These are phyloP conservation scores for Oreocharis arfaki DNA, from an alignment of 2,113 vertebrate species.

Conservation along the genomic window DNA sequence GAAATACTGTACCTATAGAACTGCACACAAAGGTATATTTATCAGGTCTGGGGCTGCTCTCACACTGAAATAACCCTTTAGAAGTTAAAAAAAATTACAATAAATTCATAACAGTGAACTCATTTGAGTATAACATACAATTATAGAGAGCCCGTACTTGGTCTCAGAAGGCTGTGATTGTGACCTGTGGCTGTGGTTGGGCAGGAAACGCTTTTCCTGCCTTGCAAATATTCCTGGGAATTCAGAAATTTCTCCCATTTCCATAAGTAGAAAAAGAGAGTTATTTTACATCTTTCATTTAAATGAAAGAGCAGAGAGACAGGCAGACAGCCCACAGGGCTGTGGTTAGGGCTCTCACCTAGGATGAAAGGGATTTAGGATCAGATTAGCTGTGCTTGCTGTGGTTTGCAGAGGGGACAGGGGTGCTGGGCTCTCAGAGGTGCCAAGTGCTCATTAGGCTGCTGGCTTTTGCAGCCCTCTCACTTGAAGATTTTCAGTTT, in stretches of 20 bases:
- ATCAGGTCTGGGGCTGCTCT: background rate
- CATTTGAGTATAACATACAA: background rate
- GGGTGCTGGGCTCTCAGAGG: background rate
- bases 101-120: background rate
- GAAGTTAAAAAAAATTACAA: background rate
- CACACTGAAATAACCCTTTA: slow-evolving; percentile 5
- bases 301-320: background rate
- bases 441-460: background rate
- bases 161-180: background rate
- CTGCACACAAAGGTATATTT: background rate
- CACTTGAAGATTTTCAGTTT: background rate
- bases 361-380: slow-evolving; percentile 8
- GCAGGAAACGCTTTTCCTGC: background rate
- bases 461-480: background rate
- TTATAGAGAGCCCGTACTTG: background rate
- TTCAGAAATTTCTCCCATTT: slow-evolving; percentile 34
- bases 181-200: background rate
- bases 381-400: slow-evolving; percentile 8
- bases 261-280: slow-evolving; percentile 28
- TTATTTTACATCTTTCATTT: background rate
- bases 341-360: background rate
- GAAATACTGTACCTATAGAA: background rate
- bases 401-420: slow-evolving; percentile 10
- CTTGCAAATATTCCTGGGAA: slow-evolving; percentile 31
- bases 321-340: slow-evolving; percentile 12